These are phyloP conservation scores for Drosophila bipectinata DNA, from an alignment of 1,140 invertebrate genomes.

Conservation along the genomic window DNA sequence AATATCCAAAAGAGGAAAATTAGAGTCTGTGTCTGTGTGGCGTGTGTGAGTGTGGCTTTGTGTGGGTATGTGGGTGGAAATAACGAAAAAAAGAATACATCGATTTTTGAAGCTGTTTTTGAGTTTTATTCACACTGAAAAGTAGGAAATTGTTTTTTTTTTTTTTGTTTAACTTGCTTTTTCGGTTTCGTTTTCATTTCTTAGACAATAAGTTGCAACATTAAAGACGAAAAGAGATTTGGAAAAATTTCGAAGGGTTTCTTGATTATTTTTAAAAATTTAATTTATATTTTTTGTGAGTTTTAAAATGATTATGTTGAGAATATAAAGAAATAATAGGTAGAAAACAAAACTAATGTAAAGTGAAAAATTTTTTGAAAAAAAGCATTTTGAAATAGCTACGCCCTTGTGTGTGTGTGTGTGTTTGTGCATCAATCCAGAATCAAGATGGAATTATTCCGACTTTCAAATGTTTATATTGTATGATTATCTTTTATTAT, in stretches of 20 bases:
- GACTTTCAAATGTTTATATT: slow-evolving; percentile 36
- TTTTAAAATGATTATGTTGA: slow-evolving; percentile 20
- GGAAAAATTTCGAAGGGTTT: slow-evolving; percentile 60
- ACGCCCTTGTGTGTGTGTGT: slow-evolving; percentile 17
- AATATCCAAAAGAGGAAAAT: slow-evolving; percentile 49
- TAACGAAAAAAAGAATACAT: slow-evolving; percentile 37
- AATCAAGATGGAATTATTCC: slow-evolving; percentile 13
- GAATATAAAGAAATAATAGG: slow-evolving; percentile 10
- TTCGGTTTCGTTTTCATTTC: slow-evolving; percentile 54
- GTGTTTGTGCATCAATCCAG: neutral
- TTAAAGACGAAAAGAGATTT: slow-evolving; percentile 83
- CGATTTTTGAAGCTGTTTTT: slow-evolving; percentile 42
- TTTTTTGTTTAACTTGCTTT: slow-evolving; percentile 35
- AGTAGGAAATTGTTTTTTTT: slow-evolving; percentile 42
- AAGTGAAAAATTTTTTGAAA: neutral
- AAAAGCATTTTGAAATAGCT: slow-evolving; percentile 29
- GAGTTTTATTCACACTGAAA: slow-evolving; percentile 57
- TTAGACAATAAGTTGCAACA: slow-evolving; percentile 83
- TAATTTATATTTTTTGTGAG: slow-evolving; percentile 23
- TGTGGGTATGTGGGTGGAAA: slow-evolving; percentile 34
- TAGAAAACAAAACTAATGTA: neutral
- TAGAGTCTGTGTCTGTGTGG: slow-evolving; percentile 52
- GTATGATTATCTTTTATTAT: slow-evolving; percentile 21
- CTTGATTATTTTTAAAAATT: slow-evolving; percentile 24
- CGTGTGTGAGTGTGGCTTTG: slow-evolving; percentile 24